These are phyloP conservation scores for Eulacestoma nigropectus DNA, from an alignment of 2,113 vertebrate species.

Conservation along the genomic window DNA sequence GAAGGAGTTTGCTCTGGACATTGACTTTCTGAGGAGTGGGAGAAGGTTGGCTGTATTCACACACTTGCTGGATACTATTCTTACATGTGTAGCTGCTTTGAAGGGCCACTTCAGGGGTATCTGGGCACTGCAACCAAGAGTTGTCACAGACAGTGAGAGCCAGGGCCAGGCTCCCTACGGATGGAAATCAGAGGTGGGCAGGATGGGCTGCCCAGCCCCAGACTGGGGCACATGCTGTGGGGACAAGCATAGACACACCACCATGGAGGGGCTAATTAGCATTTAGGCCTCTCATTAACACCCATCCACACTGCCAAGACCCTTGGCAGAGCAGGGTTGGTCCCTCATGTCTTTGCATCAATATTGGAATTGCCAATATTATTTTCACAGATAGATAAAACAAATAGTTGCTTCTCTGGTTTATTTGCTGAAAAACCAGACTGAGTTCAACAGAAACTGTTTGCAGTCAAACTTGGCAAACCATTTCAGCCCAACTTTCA, in stretches of 20 bases:
- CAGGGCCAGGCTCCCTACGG: neutral
- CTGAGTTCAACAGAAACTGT: neutral
- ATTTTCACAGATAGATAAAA: neutral
- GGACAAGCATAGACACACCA: neutral
- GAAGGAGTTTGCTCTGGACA: slow-evolving; percentile 52
- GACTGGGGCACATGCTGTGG: neutral
- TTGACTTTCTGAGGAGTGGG: slow-evolving; percentile 68
- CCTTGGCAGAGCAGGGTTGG: neutral
- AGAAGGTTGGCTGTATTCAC: slow-evolving; percentile 50
- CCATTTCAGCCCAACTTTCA: neutral
- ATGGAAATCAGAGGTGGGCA: neutral
- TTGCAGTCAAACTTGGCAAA: neutral
- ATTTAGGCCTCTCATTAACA: neutral
- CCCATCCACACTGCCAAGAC: neutral
- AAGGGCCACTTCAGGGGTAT: slow-evolving; percentile 18
- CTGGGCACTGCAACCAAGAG: neutral
- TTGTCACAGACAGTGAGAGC: neutral
- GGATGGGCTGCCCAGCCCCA: neutral
- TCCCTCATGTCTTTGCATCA: neutral
- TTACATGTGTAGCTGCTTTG: slow-evolving; percentile 44
- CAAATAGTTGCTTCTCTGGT: neutral
- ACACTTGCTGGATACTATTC: slow-evolving; percentile 36
- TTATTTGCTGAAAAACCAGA: slow-evolving; percentile 14
- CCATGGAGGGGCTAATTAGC: neutral
- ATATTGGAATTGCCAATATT: neutral